These are phyloP conservation scores for Pteruthius melanotis DNA, from an alignment of 2,113 vertebrate genomes.

Conservation along the genomic window DNA sequence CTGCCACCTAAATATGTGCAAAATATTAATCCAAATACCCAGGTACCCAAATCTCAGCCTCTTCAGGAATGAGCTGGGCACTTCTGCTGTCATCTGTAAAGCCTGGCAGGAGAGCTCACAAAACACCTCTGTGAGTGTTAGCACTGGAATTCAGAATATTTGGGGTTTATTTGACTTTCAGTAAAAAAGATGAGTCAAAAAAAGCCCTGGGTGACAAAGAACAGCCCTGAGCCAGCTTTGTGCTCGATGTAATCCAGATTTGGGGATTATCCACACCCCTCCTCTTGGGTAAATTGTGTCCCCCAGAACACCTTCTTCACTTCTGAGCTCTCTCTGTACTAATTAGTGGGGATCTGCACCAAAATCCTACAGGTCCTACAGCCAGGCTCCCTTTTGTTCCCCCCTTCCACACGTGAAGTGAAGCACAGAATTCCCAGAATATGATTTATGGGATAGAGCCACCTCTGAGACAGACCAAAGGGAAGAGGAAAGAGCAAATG, in stretches of 20 bases:
- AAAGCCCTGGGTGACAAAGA: background rate
- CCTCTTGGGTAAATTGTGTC: background rate
- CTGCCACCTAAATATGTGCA: background rate
- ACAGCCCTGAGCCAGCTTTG: background rate
- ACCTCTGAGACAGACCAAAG: background rate
- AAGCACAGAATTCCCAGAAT: background rate
- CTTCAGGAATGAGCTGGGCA: background rate
- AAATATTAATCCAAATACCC: background rate
- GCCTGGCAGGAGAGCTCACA: background rate
- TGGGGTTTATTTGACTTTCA: background rate
- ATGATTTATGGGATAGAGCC: background rate
- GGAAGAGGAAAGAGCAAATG: background rate
- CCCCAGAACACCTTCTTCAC: background rate
- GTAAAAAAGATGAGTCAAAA: background rate
- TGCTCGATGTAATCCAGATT: background rate
- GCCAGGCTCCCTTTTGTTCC: background rate
- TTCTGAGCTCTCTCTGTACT: background rate
- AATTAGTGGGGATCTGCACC: background rate
- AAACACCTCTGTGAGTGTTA: rapidly evolving
- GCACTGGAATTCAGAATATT: background rate
- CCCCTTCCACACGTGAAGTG: background rate
- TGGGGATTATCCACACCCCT: too few relatives aligned
- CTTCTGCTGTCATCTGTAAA: background rate
- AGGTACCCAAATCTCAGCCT: background rate
- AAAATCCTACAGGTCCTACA: background rate